A percentile compares a stretch with the other conserved stretches of the same genome.
These are phyloP conservation scores for Aricia agestis DNA, from an alignment of 1,140 invertebrate genomes.

Conservation along the genomic window DNA sequence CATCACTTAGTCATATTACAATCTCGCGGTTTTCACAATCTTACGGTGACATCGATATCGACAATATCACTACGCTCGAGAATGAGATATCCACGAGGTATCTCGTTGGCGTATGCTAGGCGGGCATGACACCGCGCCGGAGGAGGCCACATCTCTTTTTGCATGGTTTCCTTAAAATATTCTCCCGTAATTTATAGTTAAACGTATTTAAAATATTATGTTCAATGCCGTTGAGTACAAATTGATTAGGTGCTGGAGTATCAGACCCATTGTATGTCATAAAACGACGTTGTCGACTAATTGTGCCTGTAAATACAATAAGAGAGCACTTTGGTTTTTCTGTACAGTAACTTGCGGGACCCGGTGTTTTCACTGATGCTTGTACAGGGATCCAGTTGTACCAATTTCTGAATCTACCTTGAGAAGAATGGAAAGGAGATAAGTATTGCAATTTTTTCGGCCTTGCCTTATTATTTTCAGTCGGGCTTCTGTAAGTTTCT, in stretches of 20 bases:
- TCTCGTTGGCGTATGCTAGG: too few relatives aligned
- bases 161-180: slow-evolving; percentile 45
- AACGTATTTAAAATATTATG: slow-evolving; percentile 42
- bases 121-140: too few relatives aligned
- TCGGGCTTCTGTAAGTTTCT: slow-evolving; percentile 30
- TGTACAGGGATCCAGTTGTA: slow-evolving; percentile 49
- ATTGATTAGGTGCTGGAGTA: slow-evolving; percentile 51
- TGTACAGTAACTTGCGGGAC: slow-evolving; percentile 44
- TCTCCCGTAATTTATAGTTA: slow-evolving; percentile 49
- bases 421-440: slow-evolving; percentile 52
- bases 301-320: slow-evolving; percentile 45
- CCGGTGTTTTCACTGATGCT: slow-evolving; percentile 41
- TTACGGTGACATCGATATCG: too few relatives aligned
- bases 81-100: too few relatives aligned
- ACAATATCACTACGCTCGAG: too few relatives aligned
- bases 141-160: neutral
- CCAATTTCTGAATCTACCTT: slow-evolving; percentile 56
- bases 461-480: slow-evolving; percentile 27
- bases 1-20: too few relatives aligned
- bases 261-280: slow-evolving; percentile 3
- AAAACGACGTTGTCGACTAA: slow-evolving; percentile 44
- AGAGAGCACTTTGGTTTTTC: slow-evolving; percentile 41
- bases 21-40: too few relatives aligned
- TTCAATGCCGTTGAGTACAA: slow-evolving; percentile 47
- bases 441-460: slow-evolving; percentile 33